phyloP scores from a whole-genome alignment of 2,797 vertebrate genomes.

The Amazonetta brasiliensis region DNA sequence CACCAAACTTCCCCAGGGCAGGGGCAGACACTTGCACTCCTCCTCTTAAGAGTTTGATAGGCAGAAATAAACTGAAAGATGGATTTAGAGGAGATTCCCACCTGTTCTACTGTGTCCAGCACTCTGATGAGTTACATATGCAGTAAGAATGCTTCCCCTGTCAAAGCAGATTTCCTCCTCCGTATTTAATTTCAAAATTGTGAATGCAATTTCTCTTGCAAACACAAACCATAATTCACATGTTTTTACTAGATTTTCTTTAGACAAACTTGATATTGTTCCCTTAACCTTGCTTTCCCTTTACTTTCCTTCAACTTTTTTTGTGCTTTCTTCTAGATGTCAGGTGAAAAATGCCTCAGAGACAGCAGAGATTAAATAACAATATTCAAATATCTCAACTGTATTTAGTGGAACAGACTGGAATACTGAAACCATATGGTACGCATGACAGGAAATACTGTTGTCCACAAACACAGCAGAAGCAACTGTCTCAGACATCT shows the following conservation, averaged over 20 bases:
- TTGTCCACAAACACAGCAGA: constrained; percentile 47
- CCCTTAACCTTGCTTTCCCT: neutral
- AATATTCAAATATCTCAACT: neutral
- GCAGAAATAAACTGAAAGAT: neutral
- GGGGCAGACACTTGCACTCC: neutral
- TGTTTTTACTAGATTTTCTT: neutral
- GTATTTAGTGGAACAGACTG: neutral
- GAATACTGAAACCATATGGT: constrained; percentile 24
- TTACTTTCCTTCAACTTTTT: neutral
- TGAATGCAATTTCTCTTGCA: neutral
- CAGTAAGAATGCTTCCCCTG: neutral
- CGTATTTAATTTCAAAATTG: neutral
- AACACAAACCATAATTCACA: neutral
- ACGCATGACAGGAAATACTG: constrained; percentile 28
- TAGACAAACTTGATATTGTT: neutral
- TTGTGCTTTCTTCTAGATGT: neutral
- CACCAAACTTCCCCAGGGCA: neutral
- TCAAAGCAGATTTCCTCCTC: neutral
- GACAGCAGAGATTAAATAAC: neutral
- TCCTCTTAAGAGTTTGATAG: neutral
- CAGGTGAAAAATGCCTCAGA: neutral
- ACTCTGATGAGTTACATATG: neutral
- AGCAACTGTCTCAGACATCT: constrained; percentile 8
- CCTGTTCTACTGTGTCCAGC: neutral
- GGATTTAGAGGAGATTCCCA: neutral